Base-by-base conservation (phyloP, 1,140 invertebrate genomes). In the Drosophila sucinea region DNA sequence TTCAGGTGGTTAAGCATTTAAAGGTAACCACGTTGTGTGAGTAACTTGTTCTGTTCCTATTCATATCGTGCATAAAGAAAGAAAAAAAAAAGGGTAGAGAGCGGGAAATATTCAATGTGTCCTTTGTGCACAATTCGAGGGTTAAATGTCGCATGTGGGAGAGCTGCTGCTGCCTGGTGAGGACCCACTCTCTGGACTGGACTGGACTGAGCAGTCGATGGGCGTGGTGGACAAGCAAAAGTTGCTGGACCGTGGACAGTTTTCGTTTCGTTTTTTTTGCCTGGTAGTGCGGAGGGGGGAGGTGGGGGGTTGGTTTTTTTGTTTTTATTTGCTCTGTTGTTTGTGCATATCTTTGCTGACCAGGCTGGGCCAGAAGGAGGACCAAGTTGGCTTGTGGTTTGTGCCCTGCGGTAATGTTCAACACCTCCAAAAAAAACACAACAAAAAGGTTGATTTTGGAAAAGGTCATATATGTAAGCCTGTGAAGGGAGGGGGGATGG, bases 311-410 rank as follows among this genome's bases (percentile, higher is more conserved):
- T 2, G 35, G 35, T 1, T 38, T 38, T 47, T 47, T 23, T 47
- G 17, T 47, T 51, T 51, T 27, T 51, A 27, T 51, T 51, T 51
- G 44, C 44, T 30, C 61, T 72, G 61, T 74, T 47, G 70, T 78
- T 81, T 86, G 84, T 86, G 84, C 81, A 83, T 86, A 83, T 87
- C 83, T 89, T 87, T 79, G 84, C 83, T 87, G 70, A 79, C 74
- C 82, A 86, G 82, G 57, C 82, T 32, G 60, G 69, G 64, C 54
- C 82, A 77, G 62, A 32, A 68, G 66, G 60, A 77, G 74, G 65
- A 71, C 35, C 68, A 70, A 73, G 51, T 84, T 70, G 82, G 73
- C 73, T 57, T 67, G 44, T 70, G 83, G 83, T 80, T 80, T 76
- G 57, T 71, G 70, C 70, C 84, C 77, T 87, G 84, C 73, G 84